Conservation (phyloP, 2,113 vertebrate species). For the Centropristis striata region DNA sequence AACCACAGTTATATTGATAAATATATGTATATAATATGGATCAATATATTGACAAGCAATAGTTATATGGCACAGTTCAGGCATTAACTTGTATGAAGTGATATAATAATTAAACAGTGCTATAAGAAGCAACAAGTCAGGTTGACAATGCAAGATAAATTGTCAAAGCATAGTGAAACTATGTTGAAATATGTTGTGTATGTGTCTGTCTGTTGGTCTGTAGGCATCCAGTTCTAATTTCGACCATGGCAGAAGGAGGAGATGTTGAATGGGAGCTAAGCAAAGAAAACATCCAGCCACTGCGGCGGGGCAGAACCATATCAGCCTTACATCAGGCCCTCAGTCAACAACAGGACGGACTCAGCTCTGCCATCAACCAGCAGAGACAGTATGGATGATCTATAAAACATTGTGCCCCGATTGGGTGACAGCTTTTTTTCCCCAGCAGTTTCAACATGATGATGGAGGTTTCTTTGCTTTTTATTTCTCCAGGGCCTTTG, state of each 20-base stretch:
- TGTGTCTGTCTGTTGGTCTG: neutral
- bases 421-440: neutral
- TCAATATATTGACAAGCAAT: no score
- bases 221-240: slow-evolving; percentile 14
- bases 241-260: slow-evolving; percentile 87
- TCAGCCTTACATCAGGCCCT: slow-evolving; percentile 90
- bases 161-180: neutral
- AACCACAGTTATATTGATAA: no score
- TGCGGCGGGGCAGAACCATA: slow-evolving; percentile 89
- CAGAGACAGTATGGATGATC: slow-evolving; percentile 88
- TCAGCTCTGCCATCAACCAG: slow-evolving; percentile 85
- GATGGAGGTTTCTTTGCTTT: neutral
- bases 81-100: neutral
- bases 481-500: slow-evolving; percentile 78
- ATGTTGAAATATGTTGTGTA: neutral
- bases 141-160: neutral
- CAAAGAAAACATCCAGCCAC: slow-evolving; percentile 97
- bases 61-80: no score
- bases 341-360: slow-evolving; percentile 88
- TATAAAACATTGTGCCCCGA: neutral
- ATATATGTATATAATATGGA: no score
- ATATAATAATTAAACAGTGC: no score
- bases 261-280: slow-evolving; percentile 94
- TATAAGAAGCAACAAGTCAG: neutral
- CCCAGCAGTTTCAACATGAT: neutral